These are phyloP conservation scores for Mohoua ochrocephala DNA, from an alignment of 2,113 vertebrate genomes.

Conservation along the genomic window DNA sequence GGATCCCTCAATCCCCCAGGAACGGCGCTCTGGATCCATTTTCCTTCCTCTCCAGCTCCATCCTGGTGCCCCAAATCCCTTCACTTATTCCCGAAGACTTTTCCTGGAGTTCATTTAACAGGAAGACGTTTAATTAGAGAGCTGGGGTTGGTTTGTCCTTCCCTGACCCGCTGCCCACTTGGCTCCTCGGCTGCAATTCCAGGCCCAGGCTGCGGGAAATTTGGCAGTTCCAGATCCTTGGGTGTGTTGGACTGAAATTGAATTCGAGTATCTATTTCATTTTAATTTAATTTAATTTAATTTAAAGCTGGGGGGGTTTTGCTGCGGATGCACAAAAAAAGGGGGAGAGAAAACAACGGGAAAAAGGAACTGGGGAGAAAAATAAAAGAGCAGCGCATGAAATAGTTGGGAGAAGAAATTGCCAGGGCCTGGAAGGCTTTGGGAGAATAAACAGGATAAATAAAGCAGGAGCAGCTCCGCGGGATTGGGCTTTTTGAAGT, in stretches of 20 bases:
- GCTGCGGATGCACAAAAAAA: not conserved
- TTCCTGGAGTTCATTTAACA: slow-evolving; percentile 8
- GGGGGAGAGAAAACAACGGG: not conserved
- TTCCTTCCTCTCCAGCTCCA: not conserved
- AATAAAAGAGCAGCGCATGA: not conserved
- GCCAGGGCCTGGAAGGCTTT: not conserved
- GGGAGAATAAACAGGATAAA: not conserved
- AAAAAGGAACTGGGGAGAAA: not conserved
- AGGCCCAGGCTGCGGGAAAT: not conserved
- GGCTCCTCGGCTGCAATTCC: not conserved
- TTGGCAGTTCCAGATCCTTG: not conserved
- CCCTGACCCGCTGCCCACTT: not conserved
- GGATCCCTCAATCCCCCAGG: too few species aligned
- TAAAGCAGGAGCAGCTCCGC: not conserved
- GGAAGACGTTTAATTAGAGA: not conserved
- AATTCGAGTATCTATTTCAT: not conserved
- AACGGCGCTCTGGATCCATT: not conserved
- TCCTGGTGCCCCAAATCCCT: not conserved
- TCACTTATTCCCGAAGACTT: not conserved
- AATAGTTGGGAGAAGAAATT: not conserved
- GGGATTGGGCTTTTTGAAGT: not conserved
- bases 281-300: not conserved
- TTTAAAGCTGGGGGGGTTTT: not conserved
- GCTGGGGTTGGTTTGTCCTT: not conserved
- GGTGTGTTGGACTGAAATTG: not conserved